A percentile compares a stretch with the other conserved stretches of the same genome.
phyloP scores from a whole-genome alignment of 2,888 invertebrate genomes.

The Bellardia bayeri region DNA sequence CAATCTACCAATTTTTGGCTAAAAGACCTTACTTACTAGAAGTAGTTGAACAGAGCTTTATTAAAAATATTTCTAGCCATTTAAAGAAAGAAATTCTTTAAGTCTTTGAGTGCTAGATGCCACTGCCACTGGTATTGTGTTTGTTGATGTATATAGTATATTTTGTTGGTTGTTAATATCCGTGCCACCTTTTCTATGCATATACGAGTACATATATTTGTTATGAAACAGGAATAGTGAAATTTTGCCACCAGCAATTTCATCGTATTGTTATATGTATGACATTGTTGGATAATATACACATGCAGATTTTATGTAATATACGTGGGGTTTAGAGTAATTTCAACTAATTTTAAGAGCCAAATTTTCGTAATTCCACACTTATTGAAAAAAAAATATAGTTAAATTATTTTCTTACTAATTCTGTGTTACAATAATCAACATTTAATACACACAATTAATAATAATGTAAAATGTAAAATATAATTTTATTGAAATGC shows the following conservation, averaged over 20 bases:
- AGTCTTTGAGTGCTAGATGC: conserved; percentile 1
- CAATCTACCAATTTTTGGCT: conserved; percentile 9
- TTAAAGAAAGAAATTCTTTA: background rate
- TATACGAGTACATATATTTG: background rate
- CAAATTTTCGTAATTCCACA: too few species aligned
- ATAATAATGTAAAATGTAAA: too few species aligned
- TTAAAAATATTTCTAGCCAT: conserved; percentile 22
- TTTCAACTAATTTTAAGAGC: background rate
- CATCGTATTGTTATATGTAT: conserved; percentile 20
- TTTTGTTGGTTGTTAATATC: conserved; percentile 21
- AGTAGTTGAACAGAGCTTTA: background rate
- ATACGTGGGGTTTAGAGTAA: background rate
- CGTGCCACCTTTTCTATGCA: background rate
- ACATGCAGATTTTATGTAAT: background rate
- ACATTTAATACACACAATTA: too few species aligned
- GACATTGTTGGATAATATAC: background rate
- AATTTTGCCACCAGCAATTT: conserved; percentile 41
- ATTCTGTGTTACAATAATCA: too few species aligned
- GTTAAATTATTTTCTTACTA: too few species aligned
- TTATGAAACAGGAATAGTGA: background rate
- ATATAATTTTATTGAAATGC: too few species aligned
- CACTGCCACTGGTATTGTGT: background rate
- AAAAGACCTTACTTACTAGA: conserved; percentile 19
- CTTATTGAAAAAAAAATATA: too few species aligned
- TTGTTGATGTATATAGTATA: background rate